A percentile compares a stretch with the other conserved stretches of the same genome.
Evolutionary conservation across 2,888 invertebrate genomes (phyloP).

Genomic region (Caenorhabditis panamensis): DNA sequence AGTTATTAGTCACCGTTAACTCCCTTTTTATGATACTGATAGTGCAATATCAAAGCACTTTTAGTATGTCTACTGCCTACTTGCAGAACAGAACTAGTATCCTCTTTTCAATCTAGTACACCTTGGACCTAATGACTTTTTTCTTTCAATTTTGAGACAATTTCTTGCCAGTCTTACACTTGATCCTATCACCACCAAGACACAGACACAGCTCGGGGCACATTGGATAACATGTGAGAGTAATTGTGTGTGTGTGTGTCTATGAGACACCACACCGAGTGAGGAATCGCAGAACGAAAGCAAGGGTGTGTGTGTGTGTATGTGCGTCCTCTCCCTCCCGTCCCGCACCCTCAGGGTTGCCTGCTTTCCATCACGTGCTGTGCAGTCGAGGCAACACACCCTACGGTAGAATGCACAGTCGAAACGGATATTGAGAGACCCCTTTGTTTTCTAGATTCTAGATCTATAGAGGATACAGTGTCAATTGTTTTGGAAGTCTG

Average conservation of each 20-base stretch:
- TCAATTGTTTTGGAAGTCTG: background rate
- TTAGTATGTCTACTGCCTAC: too few relatives aligned
- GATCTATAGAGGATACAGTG: constrained; percentile 12
- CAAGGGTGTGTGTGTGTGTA: constrained; percentile 2
- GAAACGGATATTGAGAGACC: background rate
- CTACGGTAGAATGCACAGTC: constrained; percentile 36
- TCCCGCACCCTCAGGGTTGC: background rate
- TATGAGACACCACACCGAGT: background rate
- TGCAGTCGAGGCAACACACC: constrained; percentile 46
- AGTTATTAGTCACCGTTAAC: too few relatives aligned
- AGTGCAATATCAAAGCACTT: too few relatives aligned
- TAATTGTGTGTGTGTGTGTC: constrained; percentile 26
- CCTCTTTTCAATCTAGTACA: too few relatives aligned
- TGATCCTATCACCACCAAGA: constrained; percentile 3
- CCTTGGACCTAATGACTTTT: too few relatives aligned
- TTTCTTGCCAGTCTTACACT: background rate
- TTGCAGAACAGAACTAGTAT: too few relatives aligned
- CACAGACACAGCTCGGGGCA: constrained; percentile 3
- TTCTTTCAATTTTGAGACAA: background rate
- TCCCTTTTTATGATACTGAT: too few relatives aligned
- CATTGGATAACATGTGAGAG: constrained; percentile 13
- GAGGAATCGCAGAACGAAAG: constrained; percentile 2
- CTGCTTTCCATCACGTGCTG: constrained; percentile 40
- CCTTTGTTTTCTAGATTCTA: constrained; percentile 4
- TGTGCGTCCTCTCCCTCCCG: constrained; percentile 9